Evolutionary conservation across 2,113 vertebrate genomes (phyloP).

Genomic region (Zeus faber): DNA sequence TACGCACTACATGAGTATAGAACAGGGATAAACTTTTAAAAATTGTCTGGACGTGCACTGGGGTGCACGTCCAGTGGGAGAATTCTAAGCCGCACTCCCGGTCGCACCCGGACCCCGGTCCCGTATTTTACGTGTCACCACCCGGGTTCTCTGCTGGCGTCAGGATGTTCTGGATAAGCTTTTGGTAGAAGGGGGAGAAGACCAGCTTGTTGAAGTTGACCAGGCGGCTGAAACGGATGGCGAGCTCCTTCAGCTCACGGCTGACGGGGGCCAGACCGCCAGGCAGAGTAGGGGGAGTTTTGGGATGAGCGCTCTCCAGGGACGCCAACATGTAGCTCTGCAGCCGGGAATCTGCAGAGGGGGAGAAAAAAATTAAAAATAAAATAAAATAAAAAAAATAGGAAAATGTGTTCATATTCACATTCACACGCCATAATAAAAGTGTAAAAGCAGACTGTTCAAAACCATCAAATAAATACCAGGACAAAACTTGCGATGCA

Average conservation of each 20-base stretch:
- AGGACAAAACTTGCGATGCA: too few species aligned
- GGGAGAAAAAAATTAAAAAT: slow-evolving; percentile 18
- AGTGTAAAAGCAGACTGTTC: too few species aligned
- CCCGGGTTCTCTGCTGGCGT: slow-evolving; percentile 41
- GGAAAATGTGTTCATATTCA: not conserved
- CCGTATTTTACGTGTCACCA: slow-evolving; percentile 33
- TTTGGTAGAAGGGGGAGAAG: slow-evolving; percentile 93
- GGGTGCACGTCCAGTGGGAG: not conserved
- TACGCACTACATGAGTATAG: too few species aligned
- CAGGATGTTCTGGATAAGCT: slow-evolving; percentile 79
- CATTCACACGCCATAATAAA: too few species aligned
- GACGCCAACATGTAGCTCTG: slow-evolving; percentile 82
- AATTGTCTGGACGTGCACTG: too few species aligned
- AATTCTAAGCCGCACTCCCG: not conserved
- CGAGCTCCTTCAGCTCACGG: slow-evolving; percentile 86
- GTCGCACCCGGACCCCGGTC: not conserved
- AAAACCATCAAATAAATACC: too few species aligned
- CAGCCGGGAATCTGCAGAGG: slow-evolving; percentile 82
- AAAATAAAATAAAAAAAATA: not conserved
- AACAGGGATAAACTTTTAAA: too few species aligned
- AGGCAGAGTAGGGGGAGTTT: slow-evolving; percentile 74
- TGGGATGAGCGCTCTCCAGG: slow-evolving; percentile 80
- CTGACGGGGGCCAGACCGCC: slow-evolving; percentile 86
- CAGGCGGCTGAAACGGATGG: slow-evolving; percentile 83
- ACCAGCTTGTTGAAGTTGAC: slow-evolving; percentile 97